Conservation (phyloP, 2,113 vertebrate species). For the Bubalus kerabau region DNA sequence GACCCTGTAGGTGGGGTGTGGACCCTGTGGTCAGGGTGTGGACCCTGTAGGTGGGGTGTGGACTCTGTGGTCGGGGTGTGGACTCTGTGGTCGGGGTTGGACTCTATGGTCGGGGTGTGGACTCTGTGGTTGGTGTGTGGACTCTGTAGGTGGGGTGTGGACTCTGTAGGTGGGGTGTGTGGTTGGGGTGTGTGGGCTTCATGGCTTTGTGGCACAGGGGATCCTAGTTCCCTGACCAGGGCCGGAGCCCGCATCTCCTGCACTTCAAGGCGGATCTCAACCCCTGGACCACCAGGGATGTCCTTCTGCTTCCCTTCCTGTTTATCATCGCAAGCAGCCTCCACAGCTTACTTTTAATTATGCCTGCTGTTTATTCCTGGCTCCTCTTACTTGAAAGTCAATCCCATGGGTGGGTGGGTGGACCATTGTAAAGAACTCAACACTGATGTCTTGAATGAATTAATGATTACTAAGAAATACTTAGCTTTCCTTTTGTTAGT, state of each 20-base stretch:
- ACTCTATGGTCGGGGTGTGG: rapidly evolving
- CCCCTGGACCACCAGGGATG: not conserved
- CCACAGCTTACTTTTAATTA: not conserved
- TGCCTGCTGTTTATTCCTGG: not conserved
- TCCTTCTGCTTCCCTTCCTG: not conserved
- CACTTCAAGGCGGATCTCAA: rapidly evolving
- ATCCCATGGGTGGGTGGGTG: rapidly evolving
- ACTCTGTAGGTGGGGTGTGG: rapidly evolving
- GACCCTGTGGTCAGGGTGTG: too few relatives aligned
- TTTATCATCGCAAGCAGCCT: rapidly evolving
- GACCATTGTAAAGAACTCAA: not conserved
- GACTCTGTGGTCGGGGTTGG: rapidly evolving
- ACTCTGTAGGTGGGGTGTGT: too few relatives aligned
- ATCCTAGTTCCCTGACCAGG: not conserved
- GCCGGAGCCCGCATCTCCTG: not conserved
- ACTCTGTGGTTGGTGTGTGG: rapidly evolving
- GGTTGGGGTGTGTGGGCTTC: not conserved
- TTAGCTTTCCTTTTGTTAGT: not conserved
- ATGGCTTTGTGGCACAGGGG: rapidly evolving
- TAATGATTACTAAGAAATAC: not conserved
- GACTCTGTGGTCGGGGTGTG: too few relatives aligned
- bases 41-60: rapidly evolving
- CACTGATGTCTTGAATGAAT: too few relatives aligned
- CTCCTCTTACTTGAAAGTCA: not conserved
- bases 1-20: too few relatives aligned